Percentiles rank a stretch among this genome's conserved stretches.
These are phyloP conservation scores for Cantharis lateralis DNA, from an alignment of 2,888 invertebrate species.

Conservation along the genomic window DNA sequence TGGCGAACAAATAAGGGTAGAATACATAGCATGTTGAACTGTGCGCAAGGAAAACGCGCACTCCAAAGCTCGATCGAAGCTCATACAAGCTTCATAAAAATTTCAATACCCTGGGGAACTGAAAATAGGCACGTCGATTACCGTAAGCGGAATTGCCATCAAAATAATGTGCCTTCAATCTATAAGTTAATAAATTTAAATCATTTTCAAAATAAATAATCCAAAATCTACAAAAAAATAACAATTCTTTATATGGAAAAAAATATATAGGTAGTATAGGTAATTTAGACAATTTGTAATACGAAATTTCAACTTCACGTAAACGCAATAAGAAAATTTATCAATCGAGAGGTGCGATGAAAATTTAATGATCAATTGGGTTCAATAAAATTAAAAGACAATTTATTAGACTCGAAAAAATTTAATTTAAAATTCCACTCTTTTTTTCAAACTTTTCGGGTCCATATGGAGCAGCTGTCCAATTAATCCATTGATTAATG, in stretches of 20 bases:
- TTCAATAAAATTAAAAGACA: not conserved
- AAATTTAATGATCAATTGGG: not conserved
- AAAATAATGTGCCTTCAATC: constrained; percentile 24
- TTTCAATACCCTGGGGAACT: constrained; percentile 35
- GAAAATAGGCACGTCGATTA: constrained; percentile 32
- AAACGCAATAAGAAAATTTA: not conserved
- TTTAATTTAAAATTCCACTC: not conserved
- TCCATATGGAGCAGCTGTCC: not conserved
- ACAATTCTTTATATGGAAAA: not conserved
- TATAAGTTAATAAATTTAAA: not conserved
- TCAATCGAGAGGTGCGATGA: not conserved
- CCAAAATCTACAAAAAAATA: not conserved
- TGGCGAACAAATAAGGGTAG: constrained; percentile 23
- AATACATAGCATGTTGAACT: constrained; percentile 24
- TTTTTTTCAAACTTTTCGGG: not conserved
- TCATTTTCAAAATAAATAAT: not conserved
- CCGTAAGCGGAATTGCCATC: constrained; percentile 29
- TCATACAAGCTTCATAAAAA: constrained; percentile 36
- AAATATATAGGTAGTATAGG: not conserved
- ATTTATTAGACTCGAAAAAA: not conserved
- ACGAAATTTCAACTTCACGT: not conserved
- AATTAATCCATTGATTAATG: not conserved
- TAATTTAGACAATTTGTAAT: no score
- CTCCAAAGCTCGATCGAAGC: constrained; percentile 34
- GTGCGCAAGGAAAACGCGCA: constrained; percentile 33